Evolutionary conservation across 1,140 invertebrate genomes (phyloP), one percentile per base, ranked within the genome.

Genomic region (Cheumatopsyche charites): DNA sequence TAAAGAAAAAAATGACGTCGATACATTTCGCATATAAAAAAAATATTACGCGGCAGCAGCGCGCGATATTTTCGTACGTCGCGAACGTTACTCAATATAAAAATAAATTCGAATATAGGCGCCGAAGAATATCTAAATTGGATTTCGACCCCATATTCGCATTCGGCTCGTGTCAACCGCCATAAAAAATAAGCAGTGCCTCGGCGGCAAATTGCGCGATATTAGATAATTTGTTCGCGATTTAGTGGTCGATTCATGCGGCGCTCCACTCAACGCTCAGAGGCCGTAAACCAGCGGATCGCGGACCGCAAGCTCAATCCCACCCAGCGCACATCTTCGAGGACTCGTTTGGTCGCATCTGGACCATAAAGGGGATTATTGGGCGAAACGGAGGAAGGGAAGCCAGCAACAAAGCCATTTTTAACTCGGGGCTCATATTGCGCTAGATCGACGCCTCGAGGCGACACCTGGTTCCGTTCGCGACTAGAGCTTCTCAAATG

Each of bases 211-310:
- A 47, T 47, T 47, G 43, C 43, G 19, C 55, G 55, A 58, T 58
- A 58, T 58, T 58, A 58, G 55, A 58, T 58, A 58, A 58, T 58
- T 58, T 26, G 55, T 17, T 58, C 55, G 55, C 55, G 55, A 58
- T 58, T 58, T 58, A 58, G 55, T 58, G 55, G 9, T 17, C 55
- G 55, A 58, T 58, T 58, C 19, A 12, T 15, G 43, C 43, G 43
- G 19, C 15, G 19, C 49, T 17, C 55, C 55, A 25, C 21, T 25
- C 47, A 15, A 17, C 17, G 23, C 55, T 17, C 21, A 11, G n/a
- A n/a, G n/a, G 23, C 21, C 21, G 55, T 5, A 23, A 58, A 58
- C 17, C 55, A 26, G 19, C 21, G 55, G 55, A 19, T 6, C 21
- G 19, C 55, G 47, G 15, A 19, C 23, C 19, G 25, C 21, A 23